Conservation (phyloP, 1,140 invertebrate genomes). For the Conus ventricosus region DNA sequence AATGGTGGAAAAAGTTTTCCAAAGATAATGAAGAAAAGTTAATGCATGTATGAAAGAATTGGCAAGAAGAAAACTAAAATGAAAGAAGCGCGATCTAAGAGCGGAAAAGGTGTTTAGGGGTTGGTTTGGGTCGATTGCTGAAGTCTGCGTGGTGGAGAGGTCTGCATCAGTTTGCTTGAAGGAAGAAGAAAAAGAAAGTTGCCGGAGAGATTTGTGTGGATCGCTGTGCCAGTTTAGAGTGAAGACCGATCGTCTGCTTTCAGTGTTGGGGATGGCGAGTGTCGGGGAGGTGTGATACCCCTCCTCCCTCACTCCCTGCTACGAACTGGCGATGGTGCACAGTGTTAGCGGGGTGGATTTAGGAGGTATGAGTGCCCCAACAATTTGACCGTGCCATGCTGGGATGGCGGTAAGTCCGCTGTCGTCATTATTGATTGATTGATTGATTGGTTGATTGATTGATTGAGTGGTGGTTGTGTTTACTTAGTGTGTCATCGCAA, state of each 20-base stretch:
- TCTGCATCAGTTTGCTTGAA: background rate
- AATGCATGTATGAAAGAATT: background rate
- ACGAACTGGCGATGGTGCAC: background rate
- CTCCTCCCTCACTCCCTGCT: background rate
- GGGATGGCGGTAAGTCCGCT: conserved; percentile 27
- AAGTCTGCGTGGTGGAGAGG: background rate
- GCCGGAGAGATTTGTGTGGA: background rate
- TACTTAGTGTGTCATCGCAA: too few relatives aligned
- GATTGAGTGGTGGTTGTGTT: too few relatives aligned
- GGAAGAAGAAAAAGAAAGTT: background rate
- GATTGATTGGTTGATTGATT: too few relatives aligned
- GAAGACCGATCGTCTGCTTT: background rate
- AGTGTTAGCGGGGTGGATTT: background rate
- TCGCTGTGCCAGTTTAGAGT: background rate
- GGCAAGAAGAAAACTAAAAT: too few relatives aligned
- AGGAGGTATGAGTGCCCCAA: background rate
- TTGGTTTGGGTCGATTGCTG: background rate
- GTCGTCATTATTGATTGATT: background rate
- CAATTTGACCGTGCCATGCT: conserved; percentile 10
- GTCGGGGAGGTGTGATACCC: too few relatives aligned
- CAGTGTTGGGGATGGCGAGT: too few relatives aligned
- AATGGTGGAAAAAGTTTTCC: background rate
- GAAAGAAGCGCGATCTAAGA: background rate
- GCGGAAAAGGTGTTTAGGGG: background rate
- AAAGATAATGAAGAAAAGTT: background rate